Conservation (phyloP, 2,888 invertebrate genomes). For the Agrotis ipsilon region DNA sequence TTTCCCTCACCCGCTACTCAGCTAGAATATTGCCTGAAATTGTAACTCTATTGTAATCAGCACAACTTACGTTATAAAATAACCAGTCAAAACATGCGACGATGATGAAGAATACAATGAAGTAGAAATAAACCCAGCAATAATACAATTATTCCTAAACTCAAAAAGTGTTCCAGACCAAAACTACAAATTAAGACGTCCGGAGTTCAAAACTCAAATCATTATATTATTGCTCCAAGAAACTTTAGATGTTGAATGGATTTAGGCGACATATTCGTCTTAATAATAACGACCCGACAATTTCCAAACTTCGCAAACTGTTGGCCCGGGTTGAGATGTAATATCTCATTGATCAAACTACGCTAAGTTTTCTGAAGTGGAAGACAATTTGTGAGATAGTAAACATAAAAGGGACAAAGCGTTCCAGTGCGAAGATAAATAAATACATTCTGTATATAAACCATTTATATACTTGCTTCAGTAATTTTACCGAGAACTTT, state of each 20-base stretch:
- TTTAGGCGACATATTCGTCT: constrained; percentile 15
- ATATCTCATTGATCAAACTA: constrained; percentile 37
- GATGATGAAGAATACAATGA: neutral
- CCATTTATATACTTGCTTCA: neutral
- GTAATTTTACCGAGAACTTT: neutral
- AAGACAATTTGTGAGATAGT: constrained; percentile 33
- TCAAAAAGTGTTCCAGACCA: neutral
- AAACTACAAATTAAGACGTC: neutral
- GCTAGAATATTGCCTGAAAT: constrained; percentile 2
- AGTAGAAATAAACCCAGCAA: too few species aligned
- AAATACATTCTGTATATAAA: neutral
- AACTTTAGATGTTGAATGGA: constrained; percentile 10
- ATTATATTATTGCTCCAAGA: constrained; percentile 1
- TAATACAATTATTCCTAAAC: too few species aligned
- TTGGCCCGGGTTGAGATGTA: constrained; percentile 32
- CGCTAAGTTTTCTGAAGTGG: constrained; percentile 9
- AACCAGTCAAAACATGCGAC: too few species aligned
- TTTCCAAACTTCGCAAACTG: constrained; percentile 36
- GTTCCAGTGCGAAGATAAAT: neutral
- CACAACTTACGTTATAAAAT: too few species aligned
- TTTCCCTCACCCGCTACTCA: constrained; percentile 1
- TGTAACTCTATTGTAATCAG: neutral
- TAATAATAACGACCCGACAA: constrained; percentile 19
- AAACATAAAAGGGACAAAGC: constrained; percentile 2
- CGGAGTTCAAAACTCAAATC: constrained; percentile 21